phyloP scores from a whole-genome alignment of 2,797 vertebrate genomes.

The Ciconia nigra region DNA sequence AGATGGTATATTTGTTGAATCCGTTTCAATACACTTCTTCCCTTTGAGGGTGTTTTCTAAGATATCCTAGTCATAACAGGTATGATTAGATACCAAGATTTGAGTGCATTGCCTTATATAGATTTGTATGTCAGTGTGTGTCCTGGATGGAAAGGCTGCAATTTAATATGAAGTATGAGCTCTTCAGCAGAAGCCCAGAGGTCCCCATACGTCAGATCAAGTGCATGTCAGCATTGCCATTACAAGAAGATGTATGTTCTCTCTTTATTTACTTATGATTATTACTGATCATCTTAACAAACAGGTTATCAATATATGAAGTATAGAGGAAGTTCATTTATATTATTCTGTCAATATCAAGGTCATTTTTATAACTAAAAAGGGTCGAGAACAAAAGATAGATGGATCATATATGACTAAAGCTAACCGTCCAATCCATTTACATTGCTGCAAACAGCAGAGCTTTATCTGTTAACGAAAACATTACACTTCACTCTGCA shows the following conservation, averaged over 20 bases:
- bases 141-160: not conserved
- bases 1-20: not conserved
- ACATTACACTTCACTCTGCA: constrained; percentile 5
- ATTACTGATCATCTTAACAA: constrained; percentile 86
- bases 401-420: constrained; percentile 65
- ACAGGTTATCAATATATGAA: constrained; percentile 84
- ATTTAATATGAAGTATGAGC: not conserved
- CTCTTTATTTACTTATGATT: constrained; percentile 85
- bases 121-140: not conserved
- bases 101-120: not conserved
- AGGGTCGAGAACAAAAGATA: constrained; percentile 60
- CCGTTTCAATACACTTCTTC: not conserved
- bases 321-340: constrained; percentile 78
- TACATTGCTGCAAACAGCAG: not conserved
- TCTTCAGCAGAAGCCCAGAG: not conserved
- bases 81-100: not conserved
- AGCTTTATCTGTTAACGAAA: constrained; percentile 29
- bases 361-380: constrained; percentile 81
- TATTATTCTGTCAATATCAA: constrained; percentile 83
- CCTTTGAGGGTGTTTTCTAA: not conserved
- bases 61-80: not conserved
- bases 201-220: constrained; percentile 58
- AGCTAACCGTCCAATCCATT: constrained; percentile 72
- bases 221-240: constrained; percentile 49
- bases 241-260: constrained; percentile 68